Base-by-base conservation (phyloP, 1,140 invertebrate genomes). In the Araneus ventricosus region DNA sequence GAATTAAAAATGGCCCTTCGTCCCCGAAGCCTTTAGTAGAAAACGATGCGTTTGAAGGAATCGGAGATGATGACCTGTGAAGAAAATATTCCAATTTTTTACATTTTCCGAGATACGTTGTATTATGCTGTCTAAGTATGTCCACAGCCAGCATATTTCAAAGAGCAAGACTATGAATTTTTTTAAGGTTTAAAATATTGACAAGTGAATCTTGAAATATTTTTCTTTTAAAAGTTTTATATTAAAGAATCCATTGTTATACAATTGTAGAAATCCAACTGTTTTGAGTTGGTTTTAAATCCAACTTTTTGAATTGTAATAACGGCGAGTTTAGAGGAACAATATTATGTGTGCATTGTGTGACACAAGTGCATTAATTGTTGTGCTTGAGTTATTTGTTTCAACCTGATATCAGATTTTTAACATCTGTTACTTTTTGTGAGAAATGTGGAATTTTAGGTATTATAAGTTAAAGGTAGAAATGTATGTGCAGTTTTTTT, bases 31-130 rank as follows among this genome's bases (percentile, higher is more conserved):
- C 95, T 39, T 96, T 97, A 85, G 96, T 98, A 52, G 97, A 98
- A 95, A 99, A 98, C 95, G 97, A 98, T 95, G 98, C 98, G 63
- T 99, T 98, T 95, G 97, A 98, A 95, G 97, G 97, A 57, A 98
- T 98, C 94, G 98, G 98, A 14, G 98, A 98, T 95, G 98, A 98
- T 94, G 98, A 98, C 96, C 96, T 99, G 94, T 98, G 95, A 96
- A 89, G 30, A 34, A 27, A 20, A 70, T 70, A 34, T 45, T 84
- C 24, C 24, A 27, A 45, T 34, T 45, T 30, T n/a, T 84, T 45
- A 22, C 37, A 84, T 41, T 22, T 14, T 84, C 30, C 37, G 14
- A 30, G n/a, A 30, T 17, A 17, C 14, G 14, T 70, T 17, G n/a
- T 70, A 4, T 70, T 84, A 41, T 84, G 80, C 80, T 27, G 39